These are phyloP conservation scores for Centropristis striata DNA, from an alignment of 2,113 vertebrate genomes.

Conservation along the genomic window DNA sequence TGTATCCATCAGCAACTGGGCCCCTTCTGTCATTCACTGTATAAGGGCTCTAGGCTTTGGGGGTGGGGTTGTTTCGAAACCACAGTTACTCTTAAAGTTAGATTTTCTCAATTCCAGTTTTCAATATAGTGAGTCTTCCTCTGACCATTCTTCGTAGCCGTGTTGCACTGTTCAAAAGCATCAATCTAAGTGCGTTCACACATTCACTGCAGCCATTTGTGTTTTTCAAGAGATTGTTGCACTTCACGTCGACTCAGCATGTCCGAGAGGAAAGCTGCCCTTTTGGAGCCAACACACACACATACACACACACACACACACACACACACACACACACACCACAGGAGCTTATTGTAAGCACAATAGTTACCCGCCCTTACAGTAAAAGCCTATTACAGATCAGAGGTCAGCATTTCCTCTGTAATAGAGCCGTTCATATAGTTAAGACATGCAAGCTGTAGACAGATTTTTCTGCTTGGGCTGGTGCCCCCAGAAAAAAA, in stretches of 20 bases:
- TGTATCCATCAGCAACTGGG: conserved; percentile 53
- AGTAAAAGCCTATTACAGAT: conserved; percentile 42
- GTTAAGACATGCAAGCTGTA: conserved; percentile 1
- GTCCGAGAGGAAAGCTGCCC: conserved; percentile 35
- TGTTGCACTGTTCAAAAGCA: not conserved
- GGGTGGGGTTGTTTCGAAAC: not conserved
- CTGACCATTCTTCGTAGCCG: not conserved
- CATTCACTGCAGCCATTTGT: conserved; percentile 20
- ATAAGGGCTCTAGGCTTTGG: not conserved
- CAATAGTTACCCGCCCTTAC: conserved; percentile 1
- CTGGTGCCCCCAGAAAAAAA: conserved; percentile 3
- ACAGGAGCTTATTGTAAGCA: conserved; percentile 28
- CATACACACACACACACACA: not conserved
- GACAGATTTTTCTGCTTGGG: not conserved
- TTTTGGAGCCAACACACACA: conserved; percentile 7
- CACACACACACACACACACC: not conserved
- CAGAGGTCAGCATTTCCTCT: conserved; percentile 48
- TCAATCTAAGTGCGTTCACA: not conserved
- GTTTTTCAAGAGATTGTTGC: conserved; percentile 44
- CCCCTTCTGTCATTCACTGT: conserved; percentile 31
- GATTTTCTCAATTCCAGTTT: not conserved
- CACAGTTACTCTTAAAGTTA: not conserved
- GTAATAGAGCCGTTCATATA: conserved; percentile 44
- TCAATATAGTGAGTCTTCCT: not conserved
- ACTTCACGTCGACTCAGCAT: conserved; percentile 41